Conservation (phyloP, 2,797 vertebrate genomes). For the Poeciliopsis paucimaculata region DNA sequence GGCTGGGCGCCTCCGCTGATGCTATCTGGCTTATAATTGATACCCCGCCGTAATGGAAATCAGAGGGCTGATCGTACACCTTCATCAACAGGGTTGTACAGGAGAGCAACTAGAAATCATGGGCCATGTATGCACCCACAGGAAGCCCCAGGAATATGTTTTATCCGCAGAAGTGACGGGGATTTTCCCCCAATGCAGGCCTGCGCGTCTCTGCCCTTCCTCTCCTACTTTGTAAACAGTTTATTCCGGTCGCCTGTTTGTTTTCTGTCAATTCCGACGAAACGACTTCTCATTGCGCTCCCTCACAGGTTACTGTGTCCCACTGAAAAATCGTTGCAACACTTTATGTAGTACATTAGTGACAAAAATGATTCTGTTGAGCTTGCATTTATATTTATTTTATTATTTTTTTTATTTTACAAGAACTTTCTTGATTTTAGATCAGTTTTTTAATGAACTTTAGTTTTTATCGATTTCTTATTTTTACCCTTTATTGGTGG, state of each 20-base stretch:
- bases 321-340: not conserved
- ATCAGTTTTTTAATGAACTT: not conserved
- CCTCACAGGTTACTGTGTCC: not conserved
- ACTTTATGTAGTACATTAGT: not conserved
- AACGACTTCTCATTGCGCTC: conserved; percentile 14
- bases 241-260: conserved; percentile 28
- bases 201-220: not conserved
- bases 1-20: conserved; percentile 74
- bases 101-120: conserved; percentile 27
- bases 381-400: not conserved
- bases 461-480: not conserved
- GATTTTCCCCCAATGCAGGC: conserved; percentile 27
- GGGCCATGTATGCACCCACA: conserved; percentile 32
- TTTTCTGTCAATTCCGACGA: conserved; percentile 1
- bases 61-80: conserved; percentile 42
- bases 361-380: not conserved
- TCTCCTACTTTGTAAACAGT: conserved; percentile 23
- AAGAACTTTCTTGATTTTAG: not conserved
- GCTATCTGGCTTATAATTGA: conserved; percentile 72
- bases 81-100: conserved; percentile 44
- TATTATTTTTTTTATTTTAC: not conserved
- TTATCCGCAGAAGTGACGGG: conserved; percentile 15
- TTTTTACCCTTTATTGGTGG: not conserved
- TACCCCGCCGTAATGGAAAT: conserved; percentile 54
- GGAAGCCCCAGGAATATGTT: conserved; percentile 11